A percentile compares a stretch with the other conserved stretches of the same genome.
Evolutionary conservation across 2,888 invertebrate species (phyloP).

Genomic region (Vandiemenella viatica): DNA sequence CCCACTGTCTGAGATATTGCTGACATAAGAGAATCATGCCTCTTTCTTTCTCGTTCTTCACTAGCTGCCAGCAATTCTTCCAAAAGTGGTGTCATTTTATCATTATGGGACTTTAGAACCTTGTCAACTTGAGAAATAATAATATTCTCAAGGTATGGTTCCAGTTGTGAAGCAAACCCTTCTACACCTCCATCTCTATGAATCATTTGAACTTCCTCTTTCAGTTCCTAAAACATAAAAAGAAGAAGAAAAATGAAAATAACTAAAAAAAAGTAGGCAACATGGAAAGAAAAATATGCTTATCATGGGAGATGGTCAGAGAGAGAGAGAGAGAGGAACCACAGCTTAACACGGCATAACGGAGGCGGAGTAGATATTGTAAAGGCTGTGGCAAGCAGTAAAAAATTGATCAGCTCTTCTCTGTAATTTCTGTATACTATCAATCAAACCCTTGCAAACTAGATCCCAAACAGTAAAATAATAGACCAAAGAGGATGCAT

Average conservation of each 20-base stretch:
- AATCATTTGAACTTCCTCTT: slow-evolving; percentile 1
- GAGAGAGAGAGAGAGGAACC: background rate
- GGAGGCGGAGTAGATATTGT: background rate
- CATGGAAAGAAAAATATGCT: background rate
- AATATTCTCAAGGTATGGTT: slow-evolving; percentile 1
- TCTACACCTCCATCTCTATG: background rate
- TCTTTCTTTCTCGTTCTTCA: slow-evolving; percentile 33
- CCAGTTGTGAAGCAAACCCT: background rate
- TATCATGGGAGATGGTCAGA: background rate
- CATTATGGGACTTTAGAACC: slow-evolving; percentile 26
- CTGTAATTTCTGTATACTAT: no score
- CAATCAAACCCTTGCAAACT: no score
- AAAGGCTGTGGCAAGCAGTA: slow-evolving; percentile 21
- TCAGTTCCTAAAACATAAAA: slow-evolving; percentile 5
- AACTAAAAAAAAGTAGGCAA: background rate
- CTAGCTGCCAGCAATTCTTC: slow-evolving; percentile 6
- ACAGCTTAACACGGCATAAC: background rate
- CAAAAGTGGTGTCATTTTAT: slow-evolving; percentile 19
- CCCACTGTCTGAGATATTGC: slow-evolving; percentile 38
- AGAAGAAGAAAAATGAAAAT: background rate
- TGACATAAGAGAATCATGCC: slow-evolving; percentile 35
- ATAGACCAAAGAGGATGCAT: no score
- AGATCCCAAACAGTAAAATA: no score
- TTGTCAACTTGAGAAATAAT: slow-evolving; percentile 24
- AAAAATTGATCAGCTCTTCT: background rate